Base-by-base conservation (phyloP, 2,797 vertebrate genomes). In the Heteromormyrus szaboi region DNA sequence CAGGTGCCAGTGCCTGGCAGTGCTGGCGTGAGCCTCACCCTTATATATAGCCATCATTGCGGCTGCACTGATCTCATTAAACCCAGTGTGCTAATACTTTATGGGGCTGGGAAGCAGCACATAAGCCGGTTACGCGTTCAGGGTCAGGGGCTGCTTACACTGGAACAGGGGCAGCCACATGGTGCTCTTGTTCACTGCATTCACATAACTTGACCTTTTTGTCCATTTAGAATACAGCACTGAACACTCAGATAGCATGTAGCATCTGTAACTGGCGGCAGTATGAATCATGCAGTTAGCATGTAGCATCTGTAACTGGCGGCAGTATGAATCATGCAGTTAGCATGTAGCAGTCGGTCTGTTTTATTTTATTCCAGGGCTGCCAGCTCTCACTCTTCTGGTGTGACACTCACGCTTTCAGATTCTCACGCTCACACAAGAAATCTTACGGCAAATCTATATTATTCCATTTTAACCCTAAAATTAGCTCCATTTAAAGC, bases 11-110 rank as follows among this genome's bases (percentile, higher is more conserved):
- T 41, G n/a, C 86, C 41, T 59, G 25, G 88, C 41, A 37, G 65
- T 25, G 59, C 84, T 53, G 29, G 62, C 88, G 46, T 72, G 84
- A 88, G 90, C 87, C 86, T 50, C 90, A 50, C 2, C 37, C 89
- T 91, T 92, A 92, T 91, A 92, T 91, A 92, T 92, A 93, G 91
- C 86, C 37, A 72, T 72, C 79, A 53, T 56, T 76, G 37, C 88
- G 25, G 88, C 84, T 29, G 72, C 41, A 53, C 14, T 37, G 4
- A 9, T 84, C 87, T 48, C n/a, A 56, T 44, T 9, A 12, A 11
- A 68, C 68, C 81, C 62, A 79, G 76, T 46, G 62, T 46, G 87
- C 7, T 84, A 56, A 48, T 79, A 54, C 72, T 54, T 85, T 2
- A 46, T 56, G 0, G 37, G 89, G 83, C 41, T 72, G 50, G 25